Conservation (phyloP, 2,113 vertebrate species). For the Ceyx margarethae region DNA sequence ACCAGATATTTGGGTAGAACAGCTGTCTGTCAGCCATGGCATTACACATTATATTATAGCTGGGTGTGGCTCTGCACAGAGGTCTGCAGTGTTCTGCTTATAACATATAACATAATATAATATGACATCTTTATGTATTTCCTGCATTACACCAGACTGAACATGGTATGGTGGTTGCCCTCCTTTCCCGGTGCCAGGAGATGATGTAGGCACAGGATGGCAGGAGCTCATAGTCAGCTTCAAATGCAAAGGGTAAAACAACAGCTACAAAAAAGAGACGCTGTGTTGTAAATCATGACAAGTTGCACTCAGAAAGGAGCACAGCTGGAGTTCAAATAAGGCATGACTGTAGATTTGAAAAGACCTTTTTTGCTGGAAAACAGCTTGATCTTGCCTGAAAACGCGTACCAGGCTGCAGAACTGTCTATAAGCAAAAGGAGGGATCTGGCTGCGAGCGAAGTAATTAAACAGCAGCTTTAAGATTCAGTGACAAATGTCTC, state of each 20-base stretch:
- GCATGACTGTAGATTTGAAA: conserved; percentile 58
- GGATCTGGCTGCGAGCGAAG: conserved; percentile 44
- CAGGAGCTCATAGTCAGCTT: neutral
- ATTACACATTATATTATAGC: neutral
- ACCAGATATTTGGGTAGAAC: conserved; percentile 32
- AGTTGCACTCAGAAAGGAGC: conserved; percentile 46
- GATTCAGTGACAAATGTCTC: conserved; percentile 3
- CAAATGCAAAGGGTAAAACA: neutral
- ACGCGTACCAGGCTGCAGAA: conserved; percentile 29
- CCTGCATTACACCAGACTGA: neutral
- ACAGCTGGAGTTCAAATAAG: conserved; percentile 54
- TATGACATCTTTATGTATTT: neutral
- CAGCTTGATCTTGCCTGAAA: conserved; percentile 62
- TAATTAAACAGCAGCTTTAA: conserved; percentile 70
- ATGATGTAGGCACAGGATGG: neutral
- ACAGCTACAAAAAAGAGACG: neutral
- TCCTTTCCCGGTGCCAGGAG: neutral
- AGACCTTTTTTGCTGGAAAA: conserved; percentile 57
- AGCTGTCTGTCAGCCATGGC: neutral
- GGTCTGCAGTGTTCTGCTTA: conserved; percentile 9
- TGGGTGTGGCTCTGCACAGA: conserved; percentile 38
- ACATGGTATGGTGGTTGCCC: neutral
- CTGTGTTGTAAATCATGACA: neutral
- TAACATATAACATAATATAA: neutral
- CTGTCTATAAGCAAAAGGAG: conserved; percentile 42